Evolutionary conservation across 2,113 vertebrate genomes (phyloP), one percentile per base, ranked within the genome.

Genomic region (Ceratotherium simum): DNA sequence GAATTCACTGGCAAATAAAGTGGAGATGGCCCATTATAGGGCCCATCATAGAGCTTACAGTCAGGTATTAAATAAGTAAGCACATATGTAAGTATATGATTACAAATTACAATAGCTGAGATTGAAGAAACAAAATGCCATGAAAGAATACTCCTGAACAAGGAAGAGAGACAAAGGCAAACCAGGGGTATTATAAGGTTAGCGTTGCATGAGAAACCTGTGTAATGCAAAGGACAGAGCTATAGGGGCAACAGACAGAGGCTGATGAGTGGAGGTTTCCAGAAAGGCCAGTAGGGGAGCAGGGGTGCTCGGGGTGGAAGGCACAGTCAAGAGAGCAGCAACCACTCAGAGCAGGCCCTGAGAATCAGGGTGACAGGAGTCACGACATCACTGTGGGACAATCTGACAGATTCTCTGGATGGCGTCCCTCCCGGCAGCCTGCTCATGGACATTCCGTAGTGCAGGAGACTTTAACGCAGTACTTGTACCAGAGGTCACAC

Each of bases 81-180:
- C 16, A 56, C 29, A 18, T n/a, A 78, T 10, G 4, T 8, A 14
- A 90, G 33, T 16, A 3, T 23, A 39, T 23, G 27, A 80, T 72
- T 70, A 64, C 11, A 64, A 69, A 80, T 39, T 46, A 60, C 1
- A 3, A 42, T 1, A 51, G 29, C 31, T 51, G 21, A 13, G 9
- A 27, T 0, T 33, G 16, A 82, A 92, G 79, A 56, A 70, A 95
- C 31, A 64, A 31, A 96, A n/a, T 48, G 9, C 29, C 81, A 12
- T 42, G 8, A 56, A 83, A 95, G 42, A 97, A 33, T 60, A 84
- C 36, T 72, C 79, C 54, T 82, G 46, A 62, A 92, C 48, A 78
- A 92, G 42, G 64, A 92, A 85, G 25, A 87, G 7, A 67, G 25
- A 87, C 9, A 67, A 75, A 67, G 73, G 51, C 51, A 54, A 54